Evolutionary conservation across 2,888 invertebrate genomes (phyloP), one percentile per base, ranked within the genome.

Genomic region (Melipona bicolor): DNA sequence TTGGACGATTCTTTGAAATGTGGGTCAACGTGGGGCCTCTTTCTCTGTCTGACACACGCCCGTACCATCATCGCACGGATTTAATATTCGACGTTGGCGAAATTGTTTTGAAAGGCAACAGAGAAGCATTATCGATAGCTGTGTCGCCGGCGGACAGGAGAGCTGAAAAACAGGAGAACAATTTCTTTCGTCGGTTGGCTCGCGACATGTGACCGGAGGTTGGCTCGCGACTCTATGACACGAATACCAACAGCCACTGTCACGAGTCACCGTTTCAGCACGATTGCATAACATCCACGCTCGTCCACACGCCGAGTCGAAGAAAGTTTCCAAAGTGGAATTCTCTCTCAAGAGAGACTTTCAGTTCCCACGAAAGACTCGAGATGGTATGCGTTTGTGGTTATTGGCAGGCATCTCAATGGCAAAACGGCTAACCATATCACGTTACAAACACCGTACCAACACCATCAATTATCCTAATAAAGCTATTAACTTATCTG

Each of bases 211-310:
- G 68, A 77, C 79, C 64, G 68, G 76, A 81, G 65, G 84, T 81
- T 88, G 86, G 71, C 82, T 88, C 79, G 81, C 69, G 52, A 79
- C 79, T 90, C 84, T 80, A 79, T 81, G 90, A 90, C 89, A 88
- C 80, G 80, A 90, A 89, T 89, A 87, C 89, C 84, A 72, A 68
- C 59, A 73, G 36, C 27, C 52, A 62, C 71, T 43, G 72, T 52
- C 65, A 50, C 71, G 65, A 77, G 79, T 77, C 78, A 79, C 54
- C 76, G 77, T 82, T 90, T 85, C 82, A 32, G 64, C 81, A 62
- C 43, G 54, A 54, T 90, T 90, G 77, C 90, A 81, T 88, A 90
- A 89, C 65, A 52, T 17, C 19, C 24, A 24, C 59, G 52, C 50
- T 67, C 43, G 9, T 9, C 78, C 69, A 68, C n/a, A 5, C 69